Evolutionary conservation across 2,797 vertebrate species (phyloP).

Genomic region (Siniperca undulata): DNA sequence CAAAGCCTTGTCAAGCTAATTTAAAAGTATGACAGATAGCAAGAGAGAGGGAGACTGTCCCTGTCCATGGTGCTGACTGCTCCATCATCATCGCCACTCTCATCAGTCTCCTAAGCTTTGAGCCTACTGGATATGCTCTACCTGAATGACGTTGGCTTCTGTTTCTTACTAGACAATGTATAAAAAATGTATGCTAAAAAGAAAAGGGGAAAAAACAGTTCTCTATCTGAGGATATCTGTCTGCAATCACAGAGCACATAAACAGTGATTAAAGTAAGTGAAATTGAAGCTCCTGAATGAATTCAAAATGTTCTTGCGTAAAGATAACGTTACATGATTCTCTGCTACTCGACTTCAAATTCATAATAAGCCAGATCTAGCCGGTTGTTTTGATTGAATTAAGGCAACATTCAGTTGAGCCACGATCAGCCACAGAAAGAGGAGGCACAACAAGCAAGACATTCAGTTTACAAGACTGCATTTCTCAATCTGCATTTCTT

Average conservation of each 20-base stretch:
- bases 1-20: conserved; percentile 41
- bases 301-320: neutral
- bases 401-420: conserved; percentile 7
- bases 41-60: conserved; percentile 54
- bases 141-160: neutral
- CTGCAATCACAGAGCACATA: conserved; percentile 12
- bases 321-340: neutral
- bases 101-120: conserved; percentile 29
- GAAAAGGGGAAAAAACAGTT: neutral
- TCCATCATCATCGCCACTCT: conserved; percentile 47
- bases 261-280: conserved; percentile 35
- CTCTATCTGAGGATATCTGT: neutral
- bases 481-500: conserved; percentile 29
- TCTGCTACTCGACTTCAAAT: conserved; percentile 4
- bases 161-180: neutral
- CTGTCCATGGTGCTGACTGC: conserved; percentile 87
- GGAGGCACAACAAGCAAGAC: conserved; percentile 28
- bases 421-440: neutral
- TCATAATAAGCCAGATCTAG: neutral
- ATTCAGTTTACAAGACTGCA: conserved; percentile 38
- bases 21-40: conserved; percentile 35
- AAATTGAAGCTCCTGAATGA: conserved; percentile 7
- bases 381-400: conserved; percentile 17
- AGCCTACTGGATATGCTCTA: neutral
- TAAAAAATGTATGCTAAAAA: neutral